Percentiles rank a stretch among this genome's conserved stretches.
Evolutionary conservation across 2,113 vertebrate genomes (phyloP).

Genomic region (Phocoena sinus): DNA sequence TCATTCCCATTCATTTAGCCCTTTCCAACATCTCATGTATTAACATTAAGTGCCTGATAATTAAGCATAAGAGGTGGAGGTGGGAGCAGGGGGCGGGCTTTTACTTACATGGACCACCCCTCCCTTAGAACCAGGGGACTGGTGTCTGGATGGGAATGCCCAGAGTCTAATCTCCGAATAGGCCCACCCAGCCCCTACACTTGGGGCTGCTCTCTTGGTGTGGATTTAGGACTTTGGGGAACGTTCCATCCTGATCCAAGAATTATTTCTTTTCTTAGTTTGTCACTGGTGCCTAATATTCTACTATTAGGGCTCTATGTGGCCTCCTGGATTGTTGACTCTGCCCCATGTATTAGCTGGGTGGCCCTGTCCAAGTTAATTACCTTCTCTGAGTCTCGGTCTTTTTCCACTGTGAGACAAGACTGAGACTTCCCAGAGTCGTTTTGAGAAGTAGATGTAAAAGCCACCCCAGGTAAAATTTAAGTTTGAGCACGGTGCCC

Average conservation of each 20-base stretch:
- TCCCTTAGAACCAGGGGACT: neutral
- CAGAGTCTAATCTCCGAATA: neutral
- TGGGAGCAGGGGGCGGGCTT: neutral
- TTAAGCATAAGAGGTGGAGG: constrained; percentile 35
- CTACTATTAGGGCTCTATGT: neutral
- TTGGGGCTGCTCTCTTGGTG: neutral
- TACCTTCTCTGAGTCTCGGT: neutral
- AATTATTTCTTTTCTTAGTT: neutral
- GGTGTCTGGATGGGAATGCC: neutral
- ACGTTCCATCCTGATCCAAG: too few relatives aligned
- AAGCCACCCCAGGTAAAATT: too few relatives aligned
- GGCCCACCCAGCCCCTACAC: rapidly evolving
- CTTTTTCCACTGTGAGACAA: neutral
- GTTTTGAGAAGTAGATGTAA: neutral
- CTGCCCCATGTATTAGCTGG: neutral
- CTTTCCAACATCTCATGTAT: constrained; percentile 69
- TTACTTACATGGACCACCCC: neutral
- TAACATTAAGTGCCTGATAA: constrained; percentile 72
- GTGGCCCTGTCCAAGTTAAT: neutral
- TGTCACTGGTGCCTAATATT: neutral
- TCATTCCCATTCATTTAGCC: constrained; percentile 69
- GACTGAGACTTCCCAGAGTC: neutral
- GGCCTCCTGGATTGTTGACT: neutral
- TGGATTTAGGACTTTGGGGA: neutral
- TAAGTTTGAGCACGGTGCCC: neutral